Conservation (phyloP, 2,113 vertebrate species). For the Cromileptes altivelis region DNA sequence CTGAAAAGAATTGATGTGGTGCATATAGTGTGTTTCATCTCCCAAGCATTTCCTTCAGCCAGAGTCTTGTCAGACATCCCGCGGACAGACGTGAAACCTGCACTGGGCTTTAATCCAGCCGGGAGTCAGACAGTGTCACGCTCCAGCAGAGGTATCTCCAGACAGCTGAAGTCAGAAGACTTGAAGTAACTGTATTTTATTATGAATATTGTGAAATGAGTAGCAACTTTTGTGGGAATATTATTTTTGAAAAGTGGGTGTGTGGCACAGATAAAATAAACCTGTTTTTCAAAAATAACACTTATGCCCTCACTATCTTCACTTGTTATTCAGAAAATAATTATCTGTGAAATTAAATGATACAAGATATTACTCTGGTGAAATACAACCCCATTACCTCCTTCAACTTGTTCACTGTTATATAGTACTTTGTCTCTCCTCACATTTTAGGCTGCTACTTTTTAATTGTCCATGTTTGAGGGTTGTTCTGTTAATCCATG, state of each 20-base stretch:
- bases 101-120: conserved; percentile 52
- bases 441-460: too few species aligned
- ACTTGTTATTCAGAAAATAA: neutral
- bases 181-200: conserved; percentile 90
- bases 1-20: conserved; percentile 82
- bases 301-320: conserved; percentile 49
- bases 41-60: conserved; percentile 87
- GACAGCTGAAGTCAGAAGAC: conserved; percentile 90
- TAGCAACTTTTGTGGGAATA: conserved; percentile 92
- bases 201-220: conserved; percentile 91
- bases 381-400: too few species aligned
- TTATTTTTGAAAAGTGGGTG: conserved; percentile 95
- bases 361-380: too few species aligned
- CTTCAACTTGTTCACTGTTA: too few species aligned
- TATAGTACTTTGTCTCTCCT: too few species aligned
- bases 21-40: conserved; percentile 89
- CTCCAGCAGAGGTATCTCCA: conserved; percentile 88
- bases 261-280: conserved; percentile 95
- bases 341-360: too few species aligned
- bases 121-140: conserved; percentile 53
- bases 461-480: too few species aligned
- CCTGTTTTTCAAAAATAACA: conserved; percentile 88
- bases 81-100: conserved; percentile 27
- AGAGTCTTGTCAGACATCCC: conserved; percentile 51
- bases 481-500: too few species aligned